Base-by-base conservation (phyloP, 2,797 vertebrate species). In the Myotis vivesi region DNA sequence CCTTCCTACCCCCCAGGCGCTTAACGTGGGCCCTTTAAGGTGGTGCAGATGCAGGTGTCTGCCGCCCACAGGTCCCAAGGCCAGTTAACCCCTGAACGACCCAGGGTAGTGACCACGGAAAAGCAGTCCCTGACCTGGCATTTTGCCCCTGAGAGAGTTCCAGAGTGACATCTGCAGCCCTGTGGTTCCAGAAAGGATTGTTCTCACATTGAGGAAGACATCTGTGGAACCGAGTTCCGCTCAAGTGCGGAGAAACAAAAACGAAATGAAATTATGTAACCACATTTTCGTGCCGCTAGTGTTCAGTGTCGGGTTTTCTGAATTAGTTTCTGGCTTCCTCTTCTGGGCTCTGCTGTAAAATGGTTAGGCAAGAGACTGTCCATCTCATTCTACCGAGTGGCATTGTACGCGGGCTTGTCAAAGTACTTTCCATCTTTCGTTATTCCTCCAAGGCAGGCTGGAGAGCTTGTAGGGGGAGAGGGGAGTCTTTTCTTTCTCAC, bases 101-200 rank as follows among this genome's bases (percentile, higher is more conserved):
- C 53, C 12, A 0, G 38, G 41, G 5, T 17, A 73, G 69, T 44
- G 79, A 75, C 75, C 0, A 16, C 15, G 68, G 85, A 77, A 30
- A 28, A 57, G 68, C 82, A 66, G 17, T 5, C 64, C 38, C 25
- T 20, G 44, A 53, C 6, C 73, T 77, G 91, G 92, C 91, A 8
- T 0, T 36, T 30, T 71, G 95, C 89, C 92, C 15, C 49, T 83
- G 89, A 84, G 84, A 94, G 89, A 87, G 41, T 95, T 38, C 55
- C 82, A 81, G 57, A 3, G 6, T 57, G 82, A 93, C 81, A 55
- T 86, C 57, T 79, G 93, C 51, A 69, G 69, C 38, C 11, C 44
- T 12, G 80, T 64, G 89, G 51, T 80, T 93, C 30, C 91, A 25
- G 68, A 75, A 62, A 92, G 16, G 64, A 85, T 23, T 68, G 55